A percentile compares a stretch with the other conserved stretches of the same genome.
phyloP scores from a whole-genome alignment of 2,113 vertebrate genomes.

The Varanus komodoensis region DNA sequence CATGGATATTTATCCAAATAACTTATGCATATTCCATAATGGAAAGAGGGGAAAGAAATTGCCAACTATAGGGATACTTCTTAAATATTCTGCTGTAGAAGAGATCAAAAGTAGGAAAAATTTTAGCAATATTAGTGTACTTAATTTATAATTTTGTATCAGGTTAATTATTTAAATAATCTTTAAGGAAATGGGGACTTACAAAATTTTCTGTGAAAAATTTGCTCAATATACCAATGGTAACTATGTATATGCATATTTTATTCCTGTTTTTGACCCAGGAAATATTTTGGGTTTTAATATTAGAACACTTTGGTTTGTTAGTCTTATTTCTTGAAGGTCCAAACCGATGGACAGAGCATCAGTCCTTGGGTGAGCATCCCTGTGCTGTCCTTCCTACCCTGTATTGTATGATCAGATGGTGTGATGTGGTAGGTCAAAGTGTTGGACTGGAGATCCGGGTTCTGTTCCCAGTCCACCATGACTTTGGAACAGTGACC shows the following conservation, averaged over 20 bases:
- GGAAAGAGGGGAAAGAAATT: constrained; percentile 43
- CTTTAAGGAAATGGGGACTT: background rate
- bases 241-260: background rate
- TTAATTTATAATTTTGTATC: background rate
- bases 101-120: constrained; percentile 41
- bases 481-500: too few species aligned
- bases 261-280: background rate
- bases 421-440: too few species aligned
- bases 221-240: constrained; percentile 8
- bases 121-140: background rate
- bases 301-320: background rate
- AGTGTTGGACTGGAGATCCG: too few species aligned
- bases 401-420: too few species aligned
- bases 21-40: constrained; percentile 75
- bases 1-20: constrained; percentile 74
- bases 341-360: background rate
- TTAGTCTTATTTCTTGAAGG: background rate
- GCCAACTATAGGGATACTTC: constrained; percentile 45
- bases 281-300: background rate
- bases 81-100: constrained; percentile 49
- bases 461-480: too few species aligned
- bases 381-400: too few species aligned
- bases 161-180: background rate
- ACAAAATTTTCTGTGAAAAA: constrained; percentile 20
- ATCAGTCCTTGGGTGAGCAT: too few species aligned